Evolutionary conservation across 1,140 invertebrate genomes (phyloP).

Genomic region (Brachionus sp.): DNA sequence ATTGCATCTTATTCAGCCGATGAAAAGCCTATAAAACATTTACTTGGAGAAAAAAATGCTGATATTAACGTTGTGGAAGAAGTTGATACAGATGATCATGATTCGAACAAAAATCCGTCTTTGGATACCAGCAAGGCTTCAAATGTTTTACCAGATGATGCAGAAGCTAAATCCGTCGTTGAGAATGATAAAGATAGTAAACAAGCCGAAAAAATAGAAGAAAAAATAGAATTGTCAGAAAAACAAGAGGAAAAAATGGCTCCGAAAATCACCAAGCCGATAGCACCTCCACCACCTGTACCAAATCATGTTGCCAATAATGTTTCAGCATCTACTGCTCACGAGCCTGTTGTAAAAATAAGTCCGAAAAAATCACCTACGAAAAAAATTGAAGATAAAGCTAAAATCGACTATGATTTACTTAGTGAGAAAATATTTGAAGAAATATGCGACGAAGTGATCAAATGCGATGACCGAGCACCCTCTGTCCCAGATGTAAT

Average conservation of each 20-base stretch:
- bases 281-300: constrained; percentile 31
- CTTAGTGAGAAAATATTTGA: constrained; percentile 6
- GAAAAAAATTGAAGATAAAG: background rate
- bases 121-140: background rate
- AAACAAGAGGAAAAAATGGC: background rate
- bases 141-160: background rate
- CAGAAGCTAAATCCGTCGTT: background rate
- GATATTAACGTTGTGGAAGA: constrained; percentile 30
- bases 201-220: background rate
- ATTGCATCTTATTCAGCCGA: constrained; percentile 3
- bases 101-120: constrained; percentile 12
- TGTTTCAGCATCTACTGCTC: background rate
- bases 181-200: background rate
- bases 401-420: background rate
- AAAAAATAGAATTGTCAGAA: background rate
- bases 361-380: constrained; percentile 28
- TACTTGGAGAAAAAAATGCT: constrained; percentile 42
- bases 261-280: background rate
- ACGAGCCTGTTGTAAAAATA: constrained; percentile 28
- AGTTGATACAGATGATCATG: constrained; percentile 20
- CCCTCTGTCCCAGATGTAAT: constrained; percentile 44
- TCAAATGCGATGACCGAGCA: constrained; percentile 39
- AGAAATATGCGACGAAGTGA: constrained; percentile 33
- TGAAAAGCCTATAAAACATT: constrained; percentile 19
- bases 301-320: background rate